Conservation (phyloP, 2,888 invertebrate genomes). For the Timema cristinae region DNA sequence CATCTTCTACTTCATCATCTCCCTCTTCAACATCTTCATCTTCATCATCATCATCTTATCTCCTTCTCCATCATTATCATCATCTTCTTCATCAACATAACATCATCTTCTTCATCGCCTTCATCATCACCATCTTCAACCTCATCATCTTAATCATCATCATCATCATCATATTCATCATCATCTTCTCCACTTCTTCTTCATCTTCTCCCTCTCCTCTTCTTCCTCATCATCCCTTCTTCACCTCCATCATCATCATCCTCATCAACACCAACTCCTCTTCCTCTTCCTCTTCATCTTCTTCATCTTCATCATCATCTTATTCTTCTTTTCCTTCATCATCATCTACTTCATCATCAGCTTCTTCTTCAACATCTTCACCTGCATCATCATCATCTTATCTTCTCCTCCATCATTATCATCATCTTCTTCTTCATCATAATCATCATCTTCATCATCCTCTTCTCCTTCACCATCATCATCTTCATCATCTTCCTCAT, state of each 20-base stretch:
- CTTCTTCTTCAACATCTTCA: conserved; percentile 19
- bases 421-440: conserved; percentile 16
- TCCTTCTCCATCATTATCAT: not conserved
- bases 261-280: conserved; percentile 6
- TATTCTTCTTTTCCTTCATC: conserved; percentile 10
- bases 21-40: conserved; percentile 11
- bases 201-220: conserved; percentile 12
- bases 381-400: conserved; percentile 12
- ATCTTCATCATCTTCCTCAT: conserved; percentile 13
- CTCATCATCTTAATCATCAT: not conserved
- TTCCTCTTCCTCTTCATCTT: conserved; percentile 13
- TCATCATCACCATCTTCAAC: conserved; percentile 12
- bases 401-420: conserved; percentile 20
- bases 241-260: conserved; percentile 12
- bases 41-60: conserved; percentile 4
- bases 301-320: conserved; percentile 17
- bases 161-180: too few relatives aligned
- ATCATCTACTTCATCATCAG: conserved; percentile 14
- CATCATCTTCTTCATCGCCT: conserved; percentile 15
- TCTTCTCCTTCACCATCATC: conserved; percentile 3
- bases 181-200: conserved; percentile 8
- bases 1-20: conserved; percentile 1
- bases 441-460: conserved; percentile 21
- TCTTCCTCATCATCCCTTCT: conserved; percentile 3
- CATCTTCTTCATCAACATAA: not conserved